These are phyloP conservation scores for Erythrocebus patas DNA, from an alignment of 2,113 vertebrate genomes.

Conservation along the genomic window DNA sequence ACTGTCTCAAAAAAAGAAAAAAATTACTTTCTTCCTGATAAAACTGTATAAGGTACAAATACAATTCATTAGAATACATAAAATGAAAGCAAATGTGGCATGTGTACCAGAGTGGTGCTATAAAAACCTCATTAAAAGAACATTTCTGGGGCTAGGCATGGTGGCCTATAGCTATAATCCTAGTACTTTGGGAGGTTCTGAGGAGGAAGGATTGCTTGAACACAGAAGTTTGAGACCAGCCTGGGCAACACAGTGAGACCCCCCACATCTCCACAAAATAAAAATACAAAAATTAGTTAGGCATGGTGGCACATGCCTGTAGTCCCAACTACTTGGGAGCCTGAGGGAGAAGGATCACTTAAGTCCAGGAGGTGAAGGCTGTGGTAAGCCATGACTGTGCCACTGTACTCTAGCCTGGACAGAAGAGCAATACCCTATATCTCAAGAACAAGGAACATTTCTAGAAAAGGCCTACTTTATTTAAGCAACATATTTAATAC, in stretches of 20 bases:
- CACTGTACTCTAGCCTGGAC: background rate
- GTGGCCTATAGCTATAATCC: background rate
- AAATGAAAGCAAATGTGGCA: background rate
- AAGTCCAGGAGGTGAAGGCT: background rate
- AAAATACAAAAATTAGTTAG: background rate
- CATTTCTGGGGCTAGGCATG: background rate
- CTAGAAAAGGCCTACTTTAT: background rate
- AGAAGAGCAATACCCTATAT: background rate
- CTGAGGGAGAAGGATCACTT: background rate
- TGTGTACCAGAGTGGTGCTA: background rate
- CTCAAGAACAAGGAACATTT: background rate
- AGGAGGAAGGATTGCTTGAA: background rate
- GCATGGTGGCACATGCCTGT: background rate
- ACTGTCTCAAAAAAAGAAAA: background rate
- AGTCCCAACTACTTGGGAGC: background rate
- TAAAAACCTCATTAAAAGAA: background rate
- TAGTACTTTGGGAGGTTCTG: background rate
- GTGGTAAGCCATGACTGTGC: background rate
- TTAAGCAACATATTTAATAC: background rate
- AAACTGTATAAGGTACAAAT: background rate
- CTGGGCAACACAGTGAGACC: background rate
- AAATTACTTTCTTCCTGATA: slow-evolving; percentile 25
- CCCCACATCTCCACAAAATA: background rate
- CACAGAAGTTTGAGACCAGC: background rate
- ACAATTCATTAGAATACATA: background rate